These are phyloP conservation scores for Sminthurides bifidus DNA, from an alignment of 1,140 invertebrate genomes.

Conservation along the genomic window DNA sequence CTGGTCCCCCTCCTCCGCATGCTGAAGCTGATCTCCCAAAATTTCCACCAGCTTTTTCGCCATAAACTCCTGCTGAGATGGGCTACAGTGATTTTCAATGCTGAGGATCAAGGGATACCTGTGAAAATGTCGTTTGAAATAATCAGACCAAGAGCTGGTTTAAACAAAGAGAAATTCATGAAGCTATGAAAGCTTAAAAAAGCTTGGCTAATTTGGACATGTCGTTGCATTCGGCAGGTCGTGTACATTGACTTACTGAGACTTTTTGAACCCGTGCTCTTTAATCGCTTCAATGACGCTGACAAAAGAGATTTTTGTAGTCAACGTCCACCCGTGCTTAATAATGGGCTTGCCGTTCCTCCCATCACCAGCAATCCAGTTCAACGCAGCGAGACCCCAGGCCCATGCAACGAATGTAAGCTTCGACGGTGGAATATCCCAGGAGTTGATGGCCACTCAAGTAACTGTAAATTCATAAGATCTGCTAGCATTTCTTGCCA, in stretches of 20 bases:
- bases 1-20: constrained; percentile 63
- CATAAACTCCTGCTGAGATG: constrained; percentile 93
- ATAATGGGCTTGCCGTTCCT: constrained; percentile 85
- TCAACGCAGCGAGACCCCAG: constrained; percentile 93
- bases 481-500: neutral
- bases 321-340: constrained; percentile 94
- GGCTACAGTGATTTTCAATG: constrained; percentile 93
- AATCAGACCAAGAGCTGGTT: neutral
- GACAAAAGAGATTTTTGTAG: constrained; percentile 87
- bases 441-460: constrained; percentile 93
- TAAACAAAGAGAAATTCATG: neutral
- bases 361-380: constrained; percentile 72
- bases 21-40: constrained; percentile 76
- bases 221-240: neutral
- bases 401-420: constrained; percentile 73
- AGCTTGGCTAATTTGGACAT: neutral
- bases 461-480: constrained; percentile 51
- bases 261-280: constrained; percentile 86
- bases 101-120: constrained; percentile 91
- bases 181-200: neutral
- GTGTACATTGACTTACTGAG: constrained; percentile 50
- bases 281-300: constrained; percentile 92
- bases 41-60: constrained; percentile 75
- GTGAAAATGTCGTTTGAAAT: constrained; percentile 29
- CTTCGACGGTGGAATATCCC: constrained; percentile 89